Evolutionary conservation across 1,140 invertebrate species (phyloP).

Genomic region (Drosophila santomea): DNA sequence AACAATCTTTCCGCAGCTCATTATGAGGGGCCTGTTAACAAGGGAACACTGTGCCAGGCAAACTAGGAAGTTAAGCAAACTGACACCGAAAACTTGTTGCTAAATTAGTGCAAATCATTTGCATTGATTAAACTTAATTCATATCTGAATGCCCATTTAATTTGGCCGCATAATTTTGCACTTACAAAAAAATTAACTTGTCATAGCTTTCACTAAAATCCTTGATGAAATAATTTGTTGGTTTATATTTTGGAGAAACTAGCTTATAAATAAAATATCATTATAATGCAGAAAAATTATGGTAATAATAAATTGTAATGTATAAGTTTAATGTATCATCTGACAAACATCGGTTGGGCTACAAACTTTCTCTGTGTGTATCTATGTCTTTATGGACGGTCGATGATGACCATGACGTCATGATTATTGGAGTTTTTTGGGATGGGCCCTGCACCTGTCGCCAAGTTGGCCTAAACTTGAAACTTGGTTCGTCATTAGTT

Average conservation of each 20-base stretch:
- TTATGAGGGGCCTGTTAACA: constrained; percentile 58
- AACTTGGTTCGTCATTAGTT: constrained; percentile 48
- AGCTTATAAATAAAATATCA: too few relatives aligned
- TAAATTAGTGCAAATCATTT: constrained; percentile 80
- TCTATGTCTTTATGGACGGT: constrained; percentile 10
- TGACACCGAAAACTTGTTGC: constrained; percentile 55
- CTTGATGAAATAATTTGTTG: too few relatives aligned
- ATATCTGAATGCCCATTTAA: constrained; percentile 68
- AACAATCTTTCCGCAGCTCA: constrained; percentile 62
- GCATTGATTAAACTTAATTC: constrained; percentile 73
- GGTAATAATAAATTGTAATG: too few relatives aligned
- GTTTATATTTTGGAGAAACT: too few relatives aligned
- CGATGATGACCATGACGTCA: constrained; percentile 32
- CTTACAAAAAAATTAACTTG: too few relatives aligned
- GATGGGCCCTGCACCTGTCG: constrained; percentile 51
- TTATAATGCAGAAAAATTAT: too few relatives aligned
- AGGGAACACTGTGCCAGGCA: constrained; percentile 30
- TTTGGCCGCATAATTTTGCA: constrained; percentile 31
- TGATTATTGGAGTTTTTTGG: constrained; percentile 4
- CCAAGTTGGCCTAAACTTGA: constrained; percentile 25
- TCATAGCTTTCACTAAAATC: too few relatives aligned
- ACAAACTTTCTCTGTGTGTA: constrained; percentile 5
- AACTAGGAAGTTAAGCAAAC: constrained; percentile 40
- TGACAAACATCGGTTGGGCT: not conserved
- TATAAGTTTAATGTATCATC: too few relatives aligned